These are phyloP conservation scores for Sebastes schlegelii DNA, from an alignment of 2,113 vertebrate species.

Conservation along the genomic window DNA sequence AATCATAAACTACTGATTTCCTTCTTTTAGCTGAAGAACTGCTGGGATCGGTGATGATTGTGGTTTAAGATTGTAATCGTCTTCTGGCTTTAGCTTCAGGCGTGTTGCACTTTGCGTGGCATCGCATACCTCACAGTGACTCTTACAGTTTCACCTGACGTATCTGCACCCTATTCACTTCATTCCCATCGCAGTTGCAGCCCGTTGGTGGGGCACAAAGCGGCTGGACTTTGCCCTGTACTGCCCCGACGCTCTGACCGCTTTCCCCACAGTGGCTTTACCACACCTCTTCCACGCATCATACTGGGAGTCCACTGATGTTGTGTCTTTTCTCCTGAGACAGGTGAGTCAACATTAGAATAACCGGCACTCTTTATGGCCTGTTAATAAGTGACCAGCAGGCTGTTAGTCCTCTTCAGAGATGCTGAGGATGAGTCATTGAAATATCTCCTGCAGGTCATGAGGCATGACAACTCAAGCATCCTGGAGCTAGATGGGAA, in stretches of 20 bases:
- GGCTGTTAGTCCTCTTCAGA: not conserved
- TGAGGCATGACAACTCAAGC: constrained; percentile 93
- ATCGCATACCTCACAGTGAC: constrained; percentile 12
- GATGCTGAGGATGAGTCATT: constrained; percentile 11
- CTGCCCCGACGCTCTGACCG: constrained; percentile 93
- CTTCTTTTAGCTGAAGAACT: constrained; percentile 56
- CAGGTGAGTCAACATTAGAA: constrained; percentile 66
- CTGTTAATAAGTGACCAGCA: constrained; percentile 8
- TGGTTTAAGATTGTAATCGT: constrained; percentile 20
- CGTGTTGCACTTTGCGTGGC: constrained; percentile 34
- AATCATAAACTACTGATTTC: constrained; percentile 29
- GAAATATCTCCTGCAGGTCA: constrained; percentile 84
- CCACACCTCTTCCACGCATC: constrained; percentile 97
- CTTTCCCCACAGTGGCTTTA: constrained; percentile 94
- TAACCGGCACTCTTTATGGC: not conserved
- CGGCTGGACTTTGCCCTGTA: constrained; percentile 96
- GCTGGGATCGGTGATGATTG: constrained; percentile 56
- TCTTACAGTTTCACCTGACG: constrained; percentile 28
- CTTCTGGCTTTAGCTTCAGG: constrained; percentile 42
- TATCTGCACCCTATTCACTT: constrained; percentile 38
- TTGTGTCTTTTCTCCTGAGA: constrained; percentile 94
- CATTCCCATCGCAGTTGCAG: constrained; percentile 86
- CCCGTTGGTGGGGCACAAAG: constrained; percentile 97
- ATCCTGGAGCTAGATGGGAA: constrained; percentile 94
- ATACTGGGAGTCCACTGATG: constrained; percentile 97